Conservation (phyloP, 1,140 invertebrate species). For the Drosophila sucinea region DNA sequence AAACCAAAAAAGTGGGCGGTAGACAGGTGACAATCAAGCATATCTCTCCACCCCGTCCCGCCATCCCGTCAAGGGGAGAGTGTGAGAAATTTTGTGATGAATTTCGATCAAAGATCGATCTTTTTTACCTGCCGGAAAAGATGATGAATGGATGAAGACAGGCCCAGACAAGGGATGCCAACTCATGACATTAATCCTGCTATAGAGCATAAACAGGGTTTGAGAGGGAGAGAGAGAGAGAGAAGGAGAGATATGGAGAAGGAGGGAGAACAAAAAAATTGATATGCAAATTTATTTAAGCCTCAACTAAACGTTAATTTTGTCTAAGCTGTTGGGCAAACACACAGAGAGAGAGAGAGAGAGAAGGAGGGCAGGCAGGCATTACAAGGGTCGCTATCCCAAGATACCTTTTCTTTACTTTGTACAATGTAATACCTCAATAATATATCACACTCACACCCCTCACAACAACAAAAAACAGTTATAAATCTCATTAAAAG, state of each 20-base stretch:
- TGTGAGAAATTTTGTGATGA: constrained; percentile 23
- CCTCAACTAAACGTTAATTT: constrained; percentile 73
- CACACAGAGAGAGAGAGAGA: constrained; percentile 24
- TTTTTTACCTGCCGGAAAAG: constrained; percentile 14
- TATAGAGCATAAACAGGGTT: constrained; percentile 36
- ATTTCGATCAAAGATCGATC: constrained; percentile 52
- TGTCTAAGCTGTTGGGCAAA: constrained; percentile 68
- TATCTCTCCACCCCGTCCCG: too few relatives aligned
- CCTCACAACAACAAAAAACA: constrained; percentile 60
- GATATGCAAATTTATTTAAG: constrained; percentile 78
- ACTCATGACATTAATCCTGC: constrained; percentile 66
- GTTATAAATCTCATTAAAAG: constrained; percentile 81
- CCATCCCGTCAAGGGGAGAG: too few relatives aligned
- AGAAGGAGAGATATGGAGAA: background rate
- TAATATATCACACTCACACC: constrained; percentile 58
- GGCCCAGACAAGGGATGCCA: constrained; percentile 11
- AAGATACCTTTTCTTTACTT: constrained; percentile 36
- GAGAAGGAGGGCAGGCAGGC: too few relatives aligned
- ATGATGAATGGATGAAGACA: constrained; percentile 66
- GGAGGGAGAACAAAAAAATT: constrained; percentile 33
- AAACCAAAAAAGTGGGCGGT: constrained; percentile 1
- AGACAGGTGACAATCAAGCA: constrained; percentile 56
- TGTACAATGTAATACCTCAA: constrained; percentile 68
- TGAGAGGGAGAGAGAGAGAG: background rate
- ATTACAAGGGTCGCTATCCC: constrained; percentile 10